A percentile compares a stretch with the other conserved stretches of the same genome.
Conservation (phyloP, 2,113 vertebrate genomes). For the Nipponia nippon region DNA sequence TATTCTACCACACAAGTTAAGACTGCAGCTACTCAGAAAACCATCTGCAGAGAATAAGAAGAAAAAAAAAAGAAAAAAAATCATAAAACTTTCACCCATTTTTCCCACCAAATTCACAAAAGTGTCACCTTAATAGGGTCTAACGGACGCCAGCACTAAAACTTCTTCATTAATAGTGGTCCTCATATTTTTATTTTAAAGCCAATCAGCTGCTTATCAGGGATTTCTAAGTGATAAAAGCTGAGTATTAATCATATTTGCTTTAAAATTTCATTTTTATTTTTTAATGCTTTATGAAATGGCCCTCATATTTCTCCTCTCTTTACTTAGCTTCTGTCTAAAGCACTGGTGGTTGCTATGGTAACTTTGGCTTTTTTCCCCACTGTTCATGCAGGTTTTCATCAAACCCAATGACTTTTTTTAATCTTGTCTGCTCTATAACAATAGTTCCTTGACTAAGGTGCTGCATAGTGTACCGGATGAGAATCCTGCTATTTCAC, state of each 20-base stretch:
- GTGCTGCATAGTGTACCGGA: neutral
- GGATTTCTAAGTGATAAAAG: slow-evolving; percentile 7
- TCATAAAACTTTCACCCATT: neutral
- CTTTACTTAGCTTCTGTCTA: slow-evolving; percentile 39
- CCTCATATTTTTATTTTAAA: neutral
- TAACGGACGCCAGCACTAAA: neutral
- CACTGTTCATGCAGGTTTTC: slow-evolving; percentile 61
- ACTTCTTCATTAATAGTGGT: neutral
- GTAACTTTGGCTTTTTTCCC: slow-evolving; percentile 53
- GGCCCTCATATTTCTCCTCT: slow-evolving; percentile 21
- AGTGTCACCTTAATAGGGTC: neutral
- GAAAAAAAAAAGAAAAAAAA: neutral
- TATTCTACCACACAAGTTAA: neutral
- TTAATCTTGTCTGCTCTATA: slow-evolving; percentile 54
- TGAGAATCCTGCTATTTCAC: slow-evolving; percentile 28
- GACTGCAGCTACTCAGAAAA: neutral
- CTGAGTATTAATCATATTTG: neutral
- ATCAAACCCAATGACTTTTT: slow-evolving; percentile 64
- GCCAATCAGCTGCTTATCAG: neutral
- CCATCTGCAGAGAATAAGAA: neutral
- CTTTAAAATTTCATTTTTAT: slow-evolving; percentile 21
- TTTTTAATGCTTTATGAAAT: slow-evolving; percentile 49
- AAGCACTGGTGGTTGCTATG: slow-evolving; percentile 63
- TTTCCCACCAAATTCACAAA: neutral
- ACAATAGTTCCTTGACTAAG: slow-evolving; percentile 56